Evolutionary conservation across 1,140 invertebrate genomes (phyloP).

Genomic region (Geopemphigus sp.): DNA sequence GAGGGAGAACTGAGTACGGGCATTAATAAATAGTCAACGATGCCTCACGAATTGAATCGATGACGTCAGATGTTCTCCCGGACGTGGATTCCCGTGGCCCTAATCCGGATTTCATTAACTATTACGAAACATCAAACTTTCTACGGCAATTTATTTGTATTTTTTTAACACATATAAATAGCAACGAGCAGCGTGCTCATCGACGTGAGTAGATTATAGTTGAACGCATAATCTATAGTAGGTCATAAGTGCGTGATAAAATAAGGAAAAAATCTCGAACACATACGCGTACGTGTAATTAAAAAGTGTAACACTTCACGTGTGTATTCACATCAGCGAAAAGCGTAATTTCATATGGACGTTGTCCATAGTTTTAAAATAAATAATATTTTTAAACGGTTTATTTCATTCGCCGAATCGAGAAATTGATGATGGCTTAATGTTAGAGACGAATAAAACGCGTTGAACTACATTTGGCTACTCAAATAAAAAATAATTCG

Average conservation of each 20-base stretch:
- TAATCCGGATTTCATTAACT: conserved; percentile 31
- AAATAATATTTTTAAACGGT: neutral
- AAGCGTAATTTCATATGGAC: neutral
- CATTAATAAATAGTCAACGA: neutral
- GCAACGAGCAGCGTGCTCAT: neutral
- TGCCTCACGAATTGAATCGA: neutral
- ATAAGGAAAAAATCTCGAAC: conserved; percentile 10
- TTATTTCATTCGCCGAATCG: neutral
- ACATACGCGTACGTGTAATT: neutral
- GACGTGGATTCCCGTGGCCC: neutral
- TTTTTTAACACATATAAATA: conserved; percentile 1
- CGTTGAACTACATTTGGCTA: too few relatives aligned
- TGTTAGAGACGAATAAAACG: too few relatives aligned
- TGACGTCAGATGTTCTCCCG: conserved; percentile 1
- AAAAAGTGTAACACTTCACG: conserved; percentile 13
- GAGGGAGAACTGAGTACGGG: too few relatives aligned
- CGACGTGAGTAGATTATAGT: conserved; percentile 14
- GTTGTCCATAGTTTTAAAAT: too few relatives aligned
- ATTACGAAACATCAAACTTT: conserved; percentile 26
- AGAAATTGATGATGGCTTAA: too few relatives aligned
- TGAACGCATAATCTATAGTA: neutral
- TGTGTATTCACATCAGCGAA: neutral
- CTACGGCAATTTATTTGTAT: neutral
- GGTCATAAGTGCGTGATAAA: conserved; percentile 8
- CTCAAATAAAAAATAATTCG: too few relatives aligned